Evolutionary conservation across 1,140 invertebrate species (phyloP).

Genomic region (Brachionus koreanus): DNA sequence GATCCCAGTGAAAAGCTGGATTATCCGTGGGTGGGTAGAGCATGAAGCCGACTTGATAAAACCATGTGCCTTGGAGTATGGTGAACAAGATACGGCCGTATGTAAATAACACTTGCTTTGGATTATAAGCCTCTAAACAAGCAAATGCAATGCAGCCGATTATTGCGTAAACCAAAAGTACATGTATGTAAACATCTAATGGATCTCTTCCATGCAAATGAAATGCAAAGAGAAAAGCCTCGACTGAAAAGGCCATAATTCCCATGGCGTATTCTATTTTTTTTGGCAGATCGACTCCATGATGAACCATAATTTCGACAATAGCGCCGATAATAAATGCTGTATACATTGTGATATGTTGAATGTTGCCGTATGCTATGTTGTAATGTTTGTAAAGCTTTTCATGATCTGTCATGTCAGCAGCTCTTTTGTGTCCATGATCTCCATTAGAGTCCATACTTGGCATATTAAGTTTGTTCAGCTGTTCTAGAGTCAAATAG

Average conservation of each 20-base stretch:
- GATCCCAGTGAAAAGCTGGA: constrained; percentile 54
- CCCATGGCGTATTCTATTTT: constrained; percentile 57
- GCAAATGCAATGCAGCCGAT: constrained; percentile 49
- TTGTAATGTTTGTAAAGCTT: constrained; percentile 49
- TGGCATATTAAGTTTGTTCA: constrained; percentile 53
- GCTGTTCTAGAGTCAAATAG: constrained; percentile 49
- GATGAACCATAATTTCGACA: constrained; percentile 56
- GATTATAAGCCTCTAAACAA: constrained; percentile 57
- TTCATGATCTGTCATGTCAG: constrained; percentile 41
- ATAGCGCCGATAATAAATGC: constrained; percentile 59
- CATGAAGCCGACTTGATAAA: constrained; percentile 61
- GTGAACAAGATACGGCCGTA: constrained; percentile 56
- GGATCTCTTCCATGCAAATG: constrained; percentile 60
- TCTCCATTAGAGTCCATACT: not conserved
- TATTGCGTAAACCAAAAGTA: constrained; percentile 58
- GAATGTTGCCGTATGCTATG: constrained; percentile 55
- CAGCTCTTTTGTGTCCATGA: not conserved
- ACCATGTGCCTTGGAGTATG: constrained; percentile 62
- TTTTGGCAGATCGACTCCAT: constrained; percentile 54
- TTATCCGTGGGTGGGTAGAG: constrained; percentile 58
- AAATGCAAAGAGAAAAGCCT: constrained; percentile 60
- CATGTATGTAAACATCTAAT: constrained; percentile 61
- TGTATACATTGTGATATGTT: constrained; percentile 63
- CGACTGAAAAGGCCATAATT: constrained; percentile 57
- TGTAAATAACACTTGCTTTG: constrained; percentile 53